Evolutionary conservation across 1,140 invertebrate genomes (phyloP).

Genomic region (Achroia grisella): DNA sequence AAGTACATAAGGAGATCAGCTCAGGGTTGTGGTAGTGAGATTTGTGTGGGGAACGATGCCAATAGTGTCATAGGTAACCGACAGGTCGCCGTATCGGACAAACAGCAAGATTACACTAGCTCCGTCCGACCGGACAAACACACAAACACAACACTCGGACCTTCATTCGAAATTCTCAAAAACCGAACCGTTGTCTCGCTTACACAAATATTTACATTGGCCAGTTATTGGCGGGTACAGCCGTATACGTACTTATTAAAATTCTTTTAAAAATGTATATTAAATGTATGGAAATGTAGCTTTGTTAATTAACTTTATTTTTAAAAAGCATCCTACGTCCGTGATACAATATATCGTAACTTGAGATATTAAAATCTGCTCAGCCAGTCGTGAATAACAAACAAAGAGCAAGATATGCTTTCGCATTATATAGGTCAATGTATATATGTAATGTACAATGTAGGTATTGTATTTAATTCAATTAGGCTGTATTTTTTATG

Average conservation of each 20-base stretch:
- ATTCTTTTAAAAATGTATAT: background rate
- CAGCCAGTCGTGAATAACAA: too few species aligned
- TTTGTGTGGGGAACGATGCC: conserved; percentile 10
- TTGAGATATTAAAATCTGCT: too few species aligned
- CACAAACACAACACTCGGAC: conserved; percentile 38
- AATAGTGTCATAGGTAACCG: conserved; percentile 32
- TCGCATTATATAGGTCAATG: too few species aligned
- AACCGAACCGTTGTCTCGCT: conserved; percentile 57
- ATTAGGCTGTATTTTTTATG: too few species aligned
- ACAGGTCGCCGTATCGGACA: conserved; percentile 12
- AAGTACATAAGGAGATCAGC: too few species aligned
- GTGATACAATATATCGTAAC: too few species aligned
- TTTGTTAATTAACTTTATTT: too few species aligned
- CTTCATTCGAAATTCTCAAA: conserved; percentile 67
- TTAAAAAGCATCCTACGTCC: too few species aligned
- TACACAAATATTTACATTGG: conserved; percentile 58
- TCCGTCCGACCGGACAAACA: conserved; percentile 33
- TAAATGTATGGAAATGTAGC: too few species aligned
- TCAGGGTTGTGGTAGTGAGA: background rate
- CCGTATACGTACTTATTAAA: conserved; percentile 6
- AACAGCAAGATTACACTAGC: conserved; percentile 37
- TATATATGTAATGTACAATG: too few species aligned
- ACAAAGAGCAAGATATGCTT: too few species aligned
- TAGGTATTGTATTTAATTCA: too few species aligned
- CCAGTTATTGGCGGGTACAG: conserved; percentile 63